Evolutionary conservation across 37 sponge, comb jelly and placozoan genomes (phyloP), one percentile per base, ranked within the genome.

Genomic region (Geodia barretti): DNA sequence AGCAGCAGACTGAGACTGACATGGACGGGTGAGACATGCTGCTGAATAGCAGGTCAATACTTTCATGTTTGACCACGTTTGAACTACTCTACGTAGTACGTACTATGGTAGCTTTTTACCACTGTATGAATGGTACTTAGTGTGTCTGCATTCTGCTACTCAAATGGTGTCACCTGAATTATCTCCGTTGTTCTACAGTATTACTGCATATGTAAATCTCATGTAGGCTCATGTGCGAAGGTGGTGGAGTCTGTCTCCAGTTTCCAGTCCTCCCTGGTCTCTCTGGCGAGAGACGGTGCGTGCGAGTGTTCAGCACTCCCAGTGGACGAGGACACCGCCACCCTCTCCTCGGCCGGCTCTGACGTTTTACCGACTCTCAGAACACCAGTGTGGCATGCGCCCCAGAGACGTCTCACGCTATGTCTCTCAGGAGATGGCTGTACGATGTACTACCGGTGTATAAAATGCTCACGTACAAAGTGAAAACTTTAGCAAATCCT

Each of bases 371-470:
- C 21, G 62, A 20, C 20, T 34, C 70, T 29, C 77, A 80, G 21
- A 62, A 41, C 3, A 39, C 41, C n/a, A 3, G 20, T 26, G 5
- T 85, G 43, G 58, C 58, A 24, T 17, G 40, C 1, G 30, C 64
- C 0, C 8, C 58, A 19, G 38, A 30, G 9, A 62, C 3, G 77
- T 91, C 29, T 34, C 68, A 28, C 60, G 30, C 9, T 86, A 71
- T 62, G 36, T 68, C 24, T 39, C 82, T 5, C 40, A 86, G 62
- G 87, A 86, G 0, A 58, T 91, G 1, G 25, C 37, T n/a, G 40
- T 24, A 40, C 87, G 86, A 28, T 24, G 77, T 28, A 83, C 91
- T 76, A 91, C 91, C 24, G 91, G 91, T 90, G 28, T 40, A 19
- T 43, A 39, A 7, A 63, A 34, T 0, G 3, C n/a, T n/a, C n/a